These are phyloP conservation scores for Tuta absoluta DNA, from an alignment of 2,888 invertebrate species.

Conservation along the genomic window DNA sequence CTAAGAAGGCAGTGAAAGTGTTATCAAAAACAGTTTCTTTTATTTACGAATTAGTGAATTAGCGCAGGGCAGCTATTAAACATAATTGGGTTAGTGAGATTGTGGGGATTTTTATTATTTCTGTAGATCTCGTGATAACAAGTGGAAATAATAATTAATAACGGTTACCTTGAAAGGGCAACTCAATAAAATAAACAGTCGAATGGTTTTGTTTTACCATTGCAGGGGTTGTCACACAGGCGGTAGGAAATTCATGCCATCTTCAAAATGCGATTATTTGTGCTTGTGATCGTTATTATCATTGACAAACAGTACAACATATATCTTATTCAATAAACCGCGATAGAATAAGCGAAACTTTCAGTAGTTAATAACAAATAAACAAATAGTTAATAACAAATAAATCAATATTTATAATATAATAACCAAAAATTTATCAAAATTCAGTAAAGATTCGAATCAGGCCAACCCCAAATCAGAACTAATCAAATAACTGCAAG, in stretches of 20 bases:
- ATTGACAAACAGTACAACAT: too few species aligned
- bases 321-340: too few species aligned
- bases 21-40: slow-evolving; percentile 11
- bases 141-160: not conserved
- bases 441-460: not conserved
- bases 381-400: too few species aligned
- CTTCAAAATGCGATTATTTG: too few species aligned
- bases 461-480: not conserved
- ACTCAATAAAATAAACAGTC: slow-evolving; percentile 2
- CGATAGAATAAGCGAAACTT: too few species aligned
- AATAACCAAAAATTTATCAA: not conserved
- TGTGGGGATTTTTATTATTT: slow-evolving; percentile 28
- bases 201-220: not conserved
- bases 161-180: not conserved
- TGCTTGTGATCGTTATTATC: too few species aligned
- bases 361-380: too few species aligned
- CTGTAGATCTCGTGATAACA: slow-evolving; percentile 17
- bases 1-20: not conserved
- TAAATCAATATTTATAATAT: not conserved
- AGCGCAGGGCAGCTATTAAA: slow-evolving; percentile 10
- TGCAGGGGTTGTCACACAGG: too few species aligned
- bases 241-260: too few species aligned
- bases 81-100: slow-evolving; percentile 18
- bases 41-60: slow-evolving; percentile 14
- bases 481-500: not conserved